These are phyloP conservation scores for Acanthosepion esculentum DNA, from an alignment of 2,888 invertebrate species.

Conservation along the genomic window DNA sequence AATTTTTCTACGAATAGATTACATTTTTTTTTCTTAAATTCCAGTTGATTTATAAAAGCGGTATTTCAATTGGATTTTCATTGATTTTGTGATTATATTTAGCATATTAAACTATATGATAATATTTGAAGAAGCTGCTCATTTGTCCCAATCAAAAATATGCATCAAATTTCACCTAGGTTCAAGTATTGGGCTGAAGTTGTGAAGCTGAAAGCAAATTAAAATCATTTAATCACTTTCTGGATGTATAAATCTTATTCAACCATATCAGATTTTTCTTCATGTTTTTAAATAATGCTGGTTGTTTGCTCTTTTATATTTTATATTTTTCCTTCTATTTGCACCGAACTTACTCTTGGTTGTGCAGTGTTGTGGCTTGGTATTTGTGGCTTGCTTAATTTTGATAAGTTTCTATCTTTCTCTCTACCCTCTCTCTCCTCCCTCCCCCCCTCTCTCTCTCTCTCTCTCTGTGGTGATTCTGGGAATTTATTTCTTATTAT, in stretches of 20 bases:
- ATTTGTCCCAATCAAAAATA: no score
- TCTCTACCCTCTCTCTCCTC: no score
- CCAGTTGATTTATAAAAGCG: neutral
- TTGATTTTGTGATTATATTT: neutral
- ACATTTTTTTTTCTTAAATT: neutral
- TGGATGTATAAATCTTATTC: neutral
- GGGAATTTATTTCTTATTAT: neutral
- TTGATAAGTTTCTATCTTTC: neutral
- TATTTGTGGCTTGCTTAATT: neutral
- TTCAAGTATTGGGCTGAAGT: no score
- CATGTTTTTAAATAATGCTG: neutral
- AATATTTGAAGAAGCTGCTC: no score
- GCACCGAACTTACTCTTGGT: neutral
- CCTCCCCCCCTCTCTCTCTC: no score
- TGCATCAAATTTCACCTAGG: no score
- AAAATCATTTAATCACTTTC: neutral
- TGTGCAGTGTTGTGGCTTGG: conserved; percentile 10
- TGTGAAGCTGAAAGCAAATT: neutral
- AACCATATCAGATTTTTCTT: neutral
- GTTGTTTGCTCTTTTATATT: neutral
- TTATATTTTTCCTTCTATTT: neutral
- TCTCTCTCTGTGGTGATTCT: neutral
- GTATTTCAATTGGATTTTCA: neutral
- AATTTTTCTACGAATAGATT: neutral
- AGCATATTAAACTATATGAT: no score